phyloP scores from a whole-genome alignment of 2,113 vertebrate genomes.

The Catagonus wagneri region DNA sequence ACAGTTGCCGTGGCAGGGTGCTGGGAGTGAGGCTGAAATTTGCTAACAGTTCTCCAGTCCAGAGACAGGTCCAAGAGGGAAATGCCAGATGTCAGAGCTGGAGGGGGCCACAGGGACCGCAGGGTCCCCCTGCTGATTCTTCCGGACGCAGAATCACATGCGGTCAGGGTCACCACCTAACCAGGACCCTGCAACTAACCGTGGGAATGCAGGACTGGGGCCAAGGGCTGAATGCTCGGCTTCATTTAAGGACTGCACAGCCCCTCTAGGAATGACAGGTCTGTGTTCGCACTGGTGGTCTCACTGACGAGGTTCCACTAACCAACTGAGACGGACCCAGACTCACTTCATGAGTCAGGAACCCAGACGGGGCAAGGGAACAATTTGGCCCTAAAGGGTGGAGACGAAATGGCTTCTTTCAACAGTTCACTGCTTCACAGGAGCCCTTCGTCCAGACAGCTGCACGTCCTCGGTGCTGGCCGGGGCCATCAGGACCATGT shows the following conservation, averaged over 20 bases:
- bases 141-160: background rate
- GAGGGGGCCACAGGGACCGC: background rate
- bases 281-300: rapidly evolving
- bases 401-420: background rate
- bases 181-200: rapidly evolving
- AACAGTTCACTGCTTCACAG: background rate
- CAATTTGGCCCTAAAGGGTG: background rate
- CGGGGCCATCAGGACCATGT: slow-evolving; percentile 62
- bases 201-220: background rate
- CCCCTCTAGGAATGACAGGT: rapidly evolving
- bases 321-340: background rate
- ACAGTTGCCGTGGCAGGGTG: background rate
- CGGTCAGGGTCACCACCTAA: background rate
- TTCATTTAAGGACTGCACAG: background rate
- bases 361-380: background rate
- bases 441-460: slow-evolving; percentile 75
- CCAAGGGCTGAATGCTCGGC: background rate
- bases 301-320: rapidly evolving
- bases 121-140: background rate
- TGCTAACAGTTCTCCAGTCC: background rate
- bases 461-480: slow-evolving; percentile 35
- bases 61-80: background rate
- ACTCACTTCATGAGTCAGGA: background rate
- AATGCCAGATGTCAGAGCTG: background rate
- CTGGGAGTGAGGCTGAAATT: background rate